Percentiles rank a stretch among this genome's conserved stretches.
Conservation (phyloP, 2,797 vertebrate genomes). For the Pygocentrus nattereri region DNA sequence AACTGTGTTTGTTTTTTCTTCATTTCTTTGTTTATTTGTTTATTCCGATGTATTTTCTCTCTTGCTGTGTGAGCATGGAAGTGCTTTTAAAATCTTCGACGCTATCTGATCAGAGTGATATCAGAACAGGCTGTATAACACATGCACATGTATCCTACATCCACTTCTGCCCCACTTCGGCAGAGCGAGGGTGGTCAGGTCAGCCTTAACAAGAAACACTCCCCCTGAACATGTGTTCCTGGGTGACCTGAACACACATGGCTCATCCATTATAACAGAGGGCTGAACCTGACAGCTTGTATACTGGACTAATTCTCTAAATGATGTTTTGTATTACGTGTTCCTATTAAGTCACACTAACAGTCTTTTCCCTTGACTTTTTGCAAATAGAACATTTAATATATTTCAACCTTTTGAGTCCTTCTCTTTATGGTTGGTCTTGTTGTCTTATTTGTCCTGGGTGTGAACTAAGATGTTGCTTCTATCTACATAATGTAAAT, state of each 20-base stretch:
- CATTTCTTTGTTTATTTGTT: not conserved
- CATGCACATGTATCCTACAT: not conserved
- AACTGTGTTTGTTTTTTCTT: not conserved
- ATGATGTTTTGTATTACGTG: conserved; percentile 37
- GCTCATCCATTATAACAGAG: conserved; percentile 8
- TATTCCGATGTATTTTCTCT: not conserved
- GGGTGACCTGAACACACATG: not conserved
- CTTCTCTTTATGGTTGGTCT: conserved; percentile 67
- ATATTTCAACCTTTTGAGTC: conserved; percentile 79
- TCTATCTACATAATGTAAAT: not conserved
- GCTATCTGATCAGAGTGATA: not conserved
- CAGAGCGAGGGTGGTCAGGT: conserved; percentile 22
- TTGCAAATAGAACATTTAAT: conserved; percentile 81
- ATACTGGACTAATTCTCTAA: conserved; percentile 24
- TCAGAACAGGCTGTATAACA: conserved; percentile 10
- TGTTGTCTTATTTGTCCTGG: conserved; percentile 64
- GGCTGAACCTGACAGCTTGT: conserved; percentile 30
- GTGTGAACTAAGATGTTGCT: conserved; percentile 21
- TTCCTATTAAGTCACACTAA: conserved; percentile 73
- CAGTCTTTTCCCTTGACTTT: conserved; percentile 67
- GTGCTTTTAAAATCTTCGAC: conserved; percentile 18
- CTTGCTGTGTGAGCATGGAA: conserved; percentile 3
- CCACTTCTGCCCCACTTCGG: not conserved
- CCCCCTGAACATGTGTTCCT: conserved; percentile 6
- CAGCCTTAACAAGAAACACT: conserved; percentile 24